phyloP scores from a whole-genome alignment of 1,140 invertebrate genomes.

The Zaprionus nigranus region DNA sequence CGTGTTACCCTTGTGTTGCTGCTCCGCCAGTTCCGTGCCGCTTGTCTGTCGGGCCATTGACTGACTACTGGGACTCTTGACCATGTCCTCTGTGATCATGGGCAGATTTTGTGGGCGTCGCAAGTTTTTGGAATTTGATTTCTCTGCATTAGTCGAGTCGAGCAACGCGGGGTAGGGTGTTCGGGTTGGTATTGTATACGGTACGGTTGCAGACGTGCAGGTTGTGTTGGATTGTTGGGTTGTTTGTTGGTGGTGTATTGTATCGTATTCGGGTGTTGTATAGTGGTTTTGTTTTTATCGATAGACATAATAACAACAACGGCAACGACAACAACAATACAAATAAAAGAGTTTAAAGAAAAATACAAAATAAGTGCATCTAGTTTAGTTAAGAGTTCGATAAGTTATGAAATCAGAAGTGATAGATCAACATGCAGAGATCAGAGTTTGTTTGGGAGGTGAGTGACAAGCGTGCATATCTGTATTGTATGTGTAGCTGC shows the following conservation, averaged over 20 bases:
- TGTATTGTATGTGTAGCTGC: conserved; percentile 32
- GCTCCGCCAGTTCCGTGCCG: conserved; percentile 88
- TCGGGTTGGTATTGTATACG: conserved; percentile 14
- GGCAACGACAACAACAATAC: conserved; percentile 52
- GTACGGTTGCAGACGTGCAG: conserved; percentile 46
- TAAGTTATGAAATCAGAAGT: conserved; percentile 30
- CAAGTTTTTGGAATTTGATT: conserved; percentile 80
- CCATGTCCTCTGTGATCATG: conserved; percentile 86
- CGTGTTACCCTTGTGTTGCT: conserved; percentile 93
- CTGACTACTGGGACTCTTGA: conserved; percentile 91
- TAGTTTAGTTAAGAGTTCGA: conserved; percentile 43
- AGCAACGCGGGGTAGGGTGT: conserved; percentile 13
- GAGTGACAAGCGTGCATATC: conserved; percentile 50
- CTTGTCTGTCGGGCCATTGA: conserved; percentile 93
- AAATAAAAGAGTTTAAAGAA: conserved; percentile 53
- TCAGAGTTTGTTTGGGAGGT: not conserved
- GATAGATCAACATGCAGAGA: conserved; percentile 51
- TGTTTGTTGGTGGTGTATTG: conserved; percentile 26
- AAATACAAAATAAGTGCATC: conserved; percentile 62
- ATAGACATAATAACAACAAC: conserved; percentile 65
- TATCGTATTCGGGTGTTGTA: conserved; percentile 32
- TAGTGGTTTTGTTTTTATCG: conserved; percentile 26
- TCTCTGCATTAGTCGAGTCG: conserved; percentile 71
- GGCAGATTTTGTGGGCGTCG: conserved; percentile 70
- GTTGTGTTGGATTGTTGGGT: conserved; percentile 40